Conservation (phyloP, 2,888 invertebrate species). For the Apomyelois bistriatella region DNA sequence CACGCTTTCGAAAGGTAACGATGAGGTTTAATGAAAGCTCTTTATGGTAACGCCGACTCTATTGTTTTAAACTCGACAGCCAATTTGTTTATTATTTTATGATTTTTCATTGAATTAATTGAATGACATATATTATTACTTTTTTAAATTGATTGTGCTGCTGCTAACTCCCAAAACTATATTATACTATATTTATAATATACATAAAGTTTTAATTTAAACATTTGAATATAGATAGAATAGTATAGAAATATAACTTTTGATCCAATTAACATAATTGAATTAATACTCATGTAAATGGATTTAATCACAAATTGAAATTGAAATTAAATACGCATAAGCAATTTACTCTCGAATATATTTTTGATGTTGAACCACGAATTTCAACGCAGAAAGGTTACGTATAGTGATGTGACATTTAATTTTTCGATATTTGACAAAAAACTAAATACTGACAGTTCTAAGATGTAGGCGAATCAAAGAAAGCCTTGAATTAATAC, state of each 20-base stretch:
- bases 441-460: too few relatives aligned
- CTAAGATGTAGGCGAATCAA: too few relatives aligned
- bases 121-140: not conserved
- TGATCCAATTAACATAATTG: not conserved
- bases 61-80: constrained; percentile 43
- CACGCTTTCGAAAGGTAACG: constrained; percentile 60
- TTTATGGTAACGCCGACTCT: constrained; percentile 40
- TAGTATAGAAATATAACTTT: too few relatives aligned
- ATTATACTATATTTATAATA: too few relatives aligned
- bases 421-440: not conserved
- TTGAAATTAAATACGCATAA: constrained; percentile 12
- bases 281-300: not conserved
- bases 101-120: constrained; percentile 12
- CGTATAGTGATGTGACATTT: not conserved
- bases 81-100: constrained; percentile 35
- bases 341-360: constrained; percentile 21
- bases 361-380: constrained; percentile 16
- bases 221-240: too few relatives aligned
- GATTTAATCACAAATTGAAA: constrained; percentile 12
- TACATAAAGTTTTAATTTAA: too few relatives aligned
- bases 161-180: too few relatives aligned
- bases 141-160: too few relatives aligned
- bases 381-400: not conserved
- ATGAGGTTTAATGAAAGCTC: constrained; percentile 56
- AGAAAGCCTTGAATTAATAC: too few relatives aligned